Base-by-base conservation (phyloP, 2,113 vertebrate genomes). In the Sylvietta virens region DNA sequence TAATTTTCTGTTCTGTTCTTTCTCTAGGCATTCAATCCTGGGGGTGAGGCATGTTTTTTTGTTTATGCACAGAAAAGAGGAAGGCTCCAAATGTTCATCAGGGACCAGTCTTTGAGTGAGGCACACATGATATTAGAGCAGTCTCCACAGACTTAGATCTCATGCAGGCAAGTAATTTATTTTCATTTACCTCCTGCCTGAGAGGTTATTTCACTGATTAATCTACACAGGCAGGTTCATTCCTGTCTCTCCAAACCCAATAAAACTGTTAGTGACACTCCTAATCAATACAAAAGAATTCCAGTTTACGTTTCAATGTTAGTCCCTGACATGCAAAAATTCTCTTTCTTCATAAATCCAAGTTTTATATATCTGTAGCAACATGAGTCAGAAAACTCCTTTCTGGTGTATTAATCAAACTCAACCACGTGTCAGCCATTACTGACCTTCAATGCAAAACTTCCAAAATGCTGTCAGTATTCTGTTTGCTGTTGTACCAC, bases 121-220 rank as follows among this genome's bases (percentile, higher is more conserved):
- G 78, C 13, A 81, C 9, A 82, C 64, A 64, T 3, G 42, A 33
- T 50, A 80, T 45, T 15, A 90, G 6, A 71, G 22, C 40, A 72
- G 31, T 45, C 57, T 67, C 62, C 31, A 76, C 12, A 92, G 45
- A 81, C 33, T 81, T 58, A 31, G 45, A 81, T 72, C 70, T 82
- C 4, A 4, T 9, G 21, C 65, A 70, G 57, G 40, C 54, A 62
- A 92, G 67, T 70, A 2, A 94, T 97, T 88, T 86, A 93, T 94
- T 93, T 95, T 90, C 76, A 95, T 95, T 94, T 92, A 86, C 84
- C 33, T 88, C 45, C 79, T 72, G 64, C 65, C 72, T 78, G 56
- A 92, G 69, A 89, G 18, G n/a, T 71, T 91, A 89, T 89, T 95
- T 72, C 61, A 42, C 40, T 48, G 73, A 92, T 86, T 88, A 95